A percentile compares a stretch with the other conserved stretches of the same genome.
Evolutionary conservation across 2,888 invertebrate genomes (phyloP).

Genomic region (Patella depressa): DNA sequence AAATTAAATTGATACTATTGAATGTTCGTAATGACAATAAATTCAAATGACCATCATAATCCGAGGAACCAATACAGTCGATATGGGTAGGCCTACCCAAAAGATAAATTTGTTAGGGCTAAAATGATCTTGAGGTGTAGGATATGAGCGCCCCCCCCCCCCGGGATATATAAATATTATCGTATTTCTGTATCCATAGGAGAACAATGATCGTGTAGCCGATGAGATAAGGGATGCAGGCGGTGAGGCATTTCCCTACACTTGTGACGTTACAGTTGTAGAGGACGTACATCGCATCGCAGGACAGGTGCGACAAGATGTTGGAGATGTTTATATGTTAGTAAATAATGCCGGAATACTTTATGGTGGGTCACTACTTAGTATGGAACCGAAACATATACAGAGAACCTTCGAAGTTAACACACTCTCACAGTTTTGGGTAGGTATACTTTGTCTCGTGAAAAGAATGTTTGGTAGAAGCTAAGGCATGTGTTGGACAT

Average conservation of each 20-base stretch:
- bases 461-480: background rate
- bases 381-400: constrained; percentile 51
- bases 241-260: constrained; percentile 49
- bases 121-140: no score
- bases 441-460: constrained; percentile 21
- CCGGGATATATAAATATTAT: no score
- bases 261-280: constrained; percentile 58
- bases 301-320: constrained; percentile 44
- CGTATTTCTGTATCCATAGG: constrained; percentile 31
- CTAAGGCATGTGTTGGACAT: no score
- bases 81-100: no score
- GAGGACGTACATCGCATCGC: constrained; percentile 46
- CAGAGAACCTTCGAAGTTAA: constrained; percentile 59
- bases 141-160: no score
- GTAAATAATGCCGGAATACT: constrained; percentile 64
- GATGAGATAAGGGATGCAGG: constrained; percentile 47
- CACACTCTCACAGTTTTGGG: constrained; percentile 61
- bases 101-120: no score
- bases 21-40: no score
- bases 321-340: constrained; percentile 48
- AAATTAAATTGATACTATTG: no score
- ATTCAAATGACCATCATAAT: no score
- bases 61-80: no score
- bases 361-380: constrained; percentile 50
- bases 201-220: constrained; percentile 51